Evolutionary conservation across 2,888 invertebrate species (phyloP).

Genomic region (Altica lythri): DNA sequence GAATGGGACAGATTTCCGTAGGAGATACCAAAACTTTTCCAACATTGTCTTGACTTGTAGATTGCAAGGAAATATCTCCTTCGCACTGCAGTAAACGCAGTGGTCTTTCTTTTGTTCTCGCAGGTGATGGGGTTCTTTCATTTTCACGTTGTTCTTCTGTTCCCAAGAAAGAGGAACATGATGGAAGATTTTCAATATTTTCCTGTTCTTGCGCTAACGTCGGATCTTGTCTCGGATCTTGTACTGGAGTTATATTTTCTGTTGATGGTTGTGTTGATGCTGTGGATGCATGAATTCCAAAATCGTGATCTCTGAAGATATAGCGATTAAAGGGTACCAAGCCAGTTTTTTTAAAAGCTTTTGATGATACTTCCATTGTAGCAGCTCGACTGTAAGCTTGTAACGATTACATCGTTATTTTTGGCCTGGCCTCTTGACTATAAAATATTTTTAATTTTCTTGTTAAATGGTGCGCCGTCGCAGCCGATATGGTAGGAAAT

Average conservation of each 20-base stretch:
- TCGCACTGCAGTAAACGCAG: too few relatives aligned
- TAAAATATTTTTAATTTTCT: too few relatives aligned
- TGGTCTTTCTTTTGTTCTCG: neutral
- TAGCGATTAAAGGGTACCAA: neutral
- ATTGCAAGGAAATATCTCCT: too few relatives aligned
- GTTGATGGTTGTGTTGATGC: neutral
- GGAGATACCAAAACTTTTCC: slow-evolving; percentile 1
- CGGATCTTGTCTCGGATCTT: slow-evolving; percentile 4
- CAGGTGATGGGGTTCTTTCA: neutral
- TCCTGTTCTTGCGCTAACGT: slow-evolving; percentile 4
- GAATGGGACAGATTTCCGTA: slow-evolving; percentile 4
- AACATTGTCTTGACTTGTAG: slow-evolving; percentile 2
- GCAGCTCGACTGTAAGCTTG: neutral
- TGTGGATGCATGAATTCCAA: slow-evolving; percentile 4
- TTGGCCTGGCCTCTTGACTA: too few relatives aligned
- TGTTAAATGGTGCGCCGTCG: too few relatives aligned
- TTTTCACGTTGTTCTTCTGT: neutral
- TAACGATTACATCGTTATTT: too few relatives aligned
- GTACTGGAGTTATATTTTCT: slow-evolving; percentile 5
- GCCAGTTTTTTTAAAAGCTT: neutral
- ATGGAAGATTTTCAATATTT: slow-evolving; percentile 3
- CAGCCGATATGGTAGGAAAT: too few relatives aligned
- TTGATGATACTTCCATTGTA: neutral
- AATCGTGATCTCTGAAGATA: neutral
- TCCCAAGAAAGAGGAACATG: neutral